A percentile compares a stretch with the other conserved stretches of the same genome.
Conservation (phyloP, 1,140 invertebrate genomes). For the Bombus fervidus region DNA sequence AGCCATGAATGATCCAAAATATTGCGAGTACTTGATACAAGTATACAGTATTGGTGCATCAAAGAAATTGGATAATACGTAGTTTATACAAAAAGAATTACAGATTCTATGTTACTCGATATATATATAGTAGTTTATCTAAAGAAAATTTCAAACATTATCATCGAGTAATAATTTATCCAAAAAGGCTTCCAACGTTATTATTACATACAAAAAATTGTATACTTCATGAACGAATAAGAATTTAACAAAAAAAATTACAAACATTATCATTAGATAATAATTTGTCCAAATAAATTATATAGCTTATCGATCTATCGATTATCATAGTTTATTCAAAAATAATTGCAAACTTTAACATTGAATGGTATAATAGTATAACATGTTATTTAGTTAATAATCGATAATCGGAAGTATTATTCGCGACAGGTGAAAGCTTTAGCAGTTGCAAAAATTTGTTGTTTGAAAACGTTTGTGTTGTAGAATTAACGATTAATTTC, state of each 20-base stretch:
- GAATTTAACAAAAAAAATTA: not conserved
- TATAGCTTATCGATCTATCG: too few relatives aligned
- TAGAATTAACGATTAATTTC: not conserved
- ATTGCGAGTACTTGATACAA: not conserved
- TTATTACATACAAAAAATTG: not conserved
- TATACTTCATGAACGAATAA: too few relatives aligned
- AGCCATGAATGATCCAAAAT: not conserved
- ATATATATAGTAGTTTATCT: not conserved
- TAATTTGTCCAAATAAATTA: not conserved
- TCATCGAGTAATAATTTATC: not conserved
- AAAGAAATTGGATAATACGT: too few relatives aligned
- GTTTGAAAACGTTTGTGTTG: too few relatives aligned
- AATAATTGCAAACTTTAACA: not conserved
- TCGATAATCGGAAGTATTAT: not conserved
- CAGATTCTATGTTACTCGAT: not conserved
- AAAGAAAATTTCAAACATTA: not conserved
- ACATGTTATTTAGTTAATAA: not conserved
- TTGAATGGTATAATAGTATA: not conserved
- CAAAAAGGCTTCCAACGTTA: not conserved
- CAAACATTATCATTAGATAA: not conserved
- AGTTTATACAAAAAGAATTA: not conserved
- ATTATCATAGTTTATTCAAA: too few relatives aligned
- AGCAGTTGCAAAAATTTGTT: too few relatives aligned
- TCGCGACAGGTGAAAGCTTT: not conserved
- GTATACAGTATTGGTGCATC: too few relatives aligned